phyloP scores from a whole-genome alignment of 1,140 invertebrate genomes.

The Drosophila nigrodunni region DNA sequence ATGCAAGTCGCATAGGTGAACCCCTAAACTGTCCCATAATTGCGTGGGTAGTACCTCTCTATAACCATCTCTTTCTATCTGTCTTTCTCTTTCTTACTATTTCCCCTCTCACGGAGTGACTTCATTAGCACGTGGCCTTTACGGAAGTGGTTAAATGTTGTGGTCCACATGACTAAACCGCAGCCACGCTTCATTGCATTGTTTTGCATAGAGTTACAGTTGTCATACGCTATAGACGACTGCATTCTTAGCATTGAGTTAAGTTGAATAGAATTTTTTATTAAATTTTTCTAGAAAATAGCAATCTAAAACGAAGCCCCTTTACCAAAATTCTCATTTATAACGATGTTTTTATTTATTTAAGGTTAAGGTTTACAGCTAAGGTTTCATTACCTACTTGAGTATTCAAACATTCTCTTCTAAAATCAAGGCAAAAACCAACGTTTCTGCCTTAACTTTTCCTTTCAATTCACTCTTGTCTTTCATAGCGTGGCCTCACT shows the following conservation, averaged over 20 bases:
- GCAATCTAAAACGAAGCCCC: too few species aligned
- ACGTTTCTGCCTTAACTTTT: neutral
- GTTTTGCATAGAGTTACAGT: slow-evolving; percentile 54
- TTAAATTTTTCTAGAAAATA: neutral
- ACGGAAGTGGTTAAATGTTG: slow-evolving; percentile 65
- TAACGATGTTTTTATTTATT: too few species aligned
- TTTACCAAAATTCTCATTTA: too few species aligned
- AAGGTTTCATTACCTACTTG: too few species aligned
- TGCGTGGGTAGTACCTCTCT: neutral
- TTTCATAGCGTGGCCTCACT: slow-evolving; percentile 26
- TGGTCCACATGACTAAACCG: slow-evolving; percentile 73
- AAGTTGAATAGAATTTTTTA: neutral
- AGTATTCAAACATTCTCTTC: neutral
- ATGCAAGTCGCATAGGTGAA: slow-evolving; percentile 49
- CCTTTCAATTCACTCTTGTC: neutral
- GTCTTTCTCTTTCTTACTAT: neutral
- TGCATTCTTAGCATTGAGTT: neutral
- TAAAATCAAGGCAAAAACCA: neutral
- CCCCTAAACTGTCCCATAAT: slow-evolving; percentile 54
- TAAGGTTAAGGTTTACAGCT: too few species aligned
- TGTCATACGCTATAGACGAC: neutral
- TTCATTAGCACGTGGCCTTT: slow-evolving; percentile 59
- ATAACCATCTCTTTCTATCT: neutral
- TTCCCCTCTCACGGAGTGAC: neutral
- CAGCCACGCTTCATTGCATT: slow-evolving; percentile 71